phyloP scores from a whole-genome alignment of 2,888 invertebrate species.

The Oxystoma pomonae region DNA sequence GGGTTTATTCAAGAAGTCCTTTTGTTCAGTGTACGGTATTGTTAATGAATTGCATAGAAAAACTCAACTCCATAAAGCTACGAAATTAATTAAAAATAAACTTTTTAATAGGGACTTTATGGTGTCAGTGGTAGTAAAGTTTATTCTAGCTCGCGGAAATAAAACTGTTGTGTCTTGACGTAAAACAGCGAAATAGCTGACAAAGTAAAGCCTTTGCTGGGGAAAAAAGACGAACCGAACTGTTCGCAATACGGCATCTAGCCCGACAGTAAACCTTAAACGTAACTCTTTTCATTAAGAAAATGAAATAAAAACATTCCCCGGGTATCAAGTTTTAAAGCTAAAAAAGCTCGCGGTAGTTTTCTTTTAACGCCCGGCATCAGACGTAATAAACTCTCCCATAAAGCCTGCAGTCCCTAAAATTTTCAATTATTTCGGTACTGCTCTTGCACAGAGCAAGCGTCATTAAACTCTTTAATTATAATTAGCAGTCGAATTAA shows the following conservation, averaged over 20 bases:
- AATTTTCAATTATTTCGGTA: slow-evolving; percentile 13
- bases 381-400: not conserved
- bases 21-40: too few relatives aligned
- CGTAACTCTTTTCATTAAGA: not conserved
- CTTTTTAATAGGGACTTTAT: too few relatives aligned
- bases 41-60: too few relatives aligned
- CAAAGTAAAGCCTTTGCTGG: not conserved
- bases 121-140: not conserved
- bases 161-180: not conserved
- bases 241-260: too few relatives aligned
- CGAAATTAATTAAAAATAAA: too few relatives aligned
- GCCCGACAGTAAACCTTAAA: not conserved
- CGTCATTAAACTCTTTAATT: slow-evolving; percentile 12
- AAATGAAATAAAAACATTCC: too few relatives aligned
- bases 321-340: not conserved
- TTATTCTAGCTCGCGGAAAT: not conserved
- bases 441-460: not conserved
- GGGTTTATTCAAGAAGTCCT: too few relatives aligned
- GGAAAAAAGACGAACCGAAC: not conserved
- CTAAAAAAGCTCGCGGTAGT: not conserved
- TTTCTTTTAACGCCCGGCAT: too few relatives aligned
- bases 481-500: slow-evolving; percentile 15
- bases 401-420: slow-evolving; percentile 11
- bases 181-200: not conserved
- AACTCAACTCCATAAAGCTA: too few relatives aligned